Evolutionary conservation across 1,140 invertebrate species (phyloP).

Genomic region (Drosophila rhopaloa): DNA sequence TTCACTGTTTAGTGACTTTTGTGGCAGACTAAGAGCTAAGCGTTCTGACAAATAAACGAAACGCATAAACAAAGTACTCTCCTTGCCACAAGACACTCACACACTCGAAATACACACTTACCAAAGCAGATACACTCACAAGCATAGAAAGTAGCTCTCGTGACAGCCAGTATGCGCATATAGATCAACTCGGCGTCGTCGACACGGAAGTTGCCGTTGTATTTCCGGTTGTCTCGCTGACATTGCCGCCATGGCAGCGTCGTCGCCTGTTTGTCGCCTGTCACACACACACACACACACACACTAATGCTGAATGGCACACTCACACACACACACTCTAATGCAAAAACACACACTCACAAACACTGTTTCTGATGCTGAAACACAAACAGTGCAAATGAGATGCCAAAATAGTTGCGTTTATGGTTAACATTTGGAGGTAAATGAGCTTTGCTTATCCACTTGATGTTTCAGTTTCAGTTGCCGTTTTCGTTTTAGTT

Average conservation of each 20-base stretch:
- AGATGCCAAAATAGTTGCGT: constrained; percentile 79
- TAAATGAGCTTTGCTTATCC: constrained; percentile 70
- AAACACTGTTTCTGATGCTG: background rate
- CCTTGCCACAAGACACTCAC: background rate
- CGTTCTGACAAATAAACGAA: constrained; percentile 48
- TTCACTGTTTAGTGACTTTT: background rate
- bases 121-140: background rate
- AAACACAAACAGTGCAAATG: constrained; percentile 52
- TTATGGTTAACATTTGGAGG: constrained; percentile 74
- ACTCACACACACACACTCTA: background rate
- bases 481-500: constrained; percentile 23
- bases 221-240: constrained; percentile 71
- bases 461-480: constrained; percentile 44
- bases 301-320: too few relatives aligned
- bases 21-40: constrained; percentile 7
- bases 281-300: constrained; percentile 20
- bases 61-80: constrained; percentile 47
- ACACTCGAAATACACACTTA: constrained; percentile 1
- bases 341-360: background rate
- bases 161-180: constrained; percentile 45
- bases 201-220: constrained; percentile 69
- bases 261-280: constrained; percentile 65
- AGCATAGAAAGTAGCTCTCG: constrained; percentile 16
- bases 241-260: constrained; percentile 43
- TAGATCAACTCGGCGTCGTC: constrained; percentile 67